A percentile compares a stretch with the other conserved stretches of the same genome.
phyloP scores from a whole-genome alignment of 2,113 vertebrate species.

The Arvicanthis niloticus region DNA sequence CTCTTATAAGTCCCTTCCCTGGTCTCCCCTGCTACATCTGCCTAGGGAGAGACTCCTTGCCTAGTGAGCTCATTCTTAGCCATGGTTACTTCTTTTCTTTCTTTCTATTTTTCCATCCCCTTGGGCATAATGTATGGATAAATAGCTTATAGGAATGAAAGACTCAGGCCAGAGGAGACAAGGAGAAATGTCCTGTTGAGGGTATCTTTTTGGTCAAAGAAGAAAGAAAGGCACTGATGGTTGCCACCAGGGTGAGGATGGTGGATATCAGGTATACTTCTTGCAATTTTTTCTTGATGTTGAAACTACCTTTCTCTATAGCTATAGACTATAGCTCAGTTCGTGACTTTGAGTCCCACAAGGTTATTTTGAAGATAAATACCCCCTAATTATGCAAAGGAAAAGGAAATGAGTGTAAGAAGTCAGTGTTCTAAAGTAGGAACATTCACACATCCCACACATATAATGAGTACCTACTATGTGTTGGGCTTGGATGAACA shows the following conservation, averaged over 20 bases:
- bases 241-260: background rate
- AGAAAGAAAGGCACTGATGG: background rate
- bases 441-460: background rate
- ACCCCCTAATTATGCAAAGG: background rate
- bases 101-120: background rate
- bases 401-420: background rate
- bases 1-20: rapidly evolving
- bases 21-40: too few species aligned
- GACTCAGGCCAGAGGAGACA: background rate
- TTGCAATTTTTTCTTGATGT: background rate
- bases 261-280: background rate
- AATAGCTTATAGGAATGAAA: background rate
- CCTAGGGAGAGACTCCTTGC: background rate
- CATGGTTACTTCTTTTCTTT: background rate
- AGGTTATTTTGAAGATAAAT: background rate
- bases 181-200: background rate
- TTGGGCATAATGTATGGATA: background rate
- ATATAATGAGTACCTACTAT: background rate
- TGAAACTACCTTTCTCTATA: background rate
- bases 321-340: background rate
- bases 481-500: background rate
- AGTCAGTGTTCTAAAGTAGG: background rate
- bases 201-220: background rate
- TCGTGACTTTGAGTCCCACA: background rate
- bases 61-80: background rate